These are phyloP conservation scores for Hemitrygon akajei DNA, from an alignment of 2,797 vertebrate species.

Conservation along the genomic window DNA sequence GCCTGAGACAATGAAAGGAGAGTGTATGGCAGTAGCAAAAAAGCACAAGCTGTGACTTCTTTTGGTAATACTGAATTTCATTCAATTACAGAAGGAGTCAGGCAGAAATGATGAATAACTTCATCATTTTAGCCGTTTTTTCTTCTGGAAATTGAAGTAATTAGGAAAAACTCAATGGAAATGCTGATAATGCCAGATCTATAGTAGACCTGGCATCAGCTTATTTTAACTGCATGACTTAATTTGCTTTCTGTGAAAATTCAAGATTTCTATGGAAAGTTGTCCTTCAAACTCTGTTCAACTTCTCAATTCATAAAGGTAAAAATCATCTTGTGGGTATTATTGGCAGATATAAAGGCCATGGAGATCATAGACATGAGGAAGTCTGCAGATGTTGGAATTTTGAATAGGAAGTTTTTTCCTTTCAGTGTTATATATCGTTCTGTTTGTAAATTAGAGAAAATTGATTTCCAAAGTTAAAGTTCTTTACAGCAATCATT, in stretches of 20 bases:
- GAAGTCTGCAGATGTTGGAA: too few species aligned
- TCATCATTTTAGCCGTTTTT: neutral
- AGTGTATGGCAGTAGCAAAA: neutral
- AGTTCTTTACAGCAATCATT: neutral
- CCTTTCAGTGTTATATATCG: neutral
- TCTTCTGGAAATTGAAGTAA: neutral
- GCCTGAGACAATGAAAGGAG: neutral
- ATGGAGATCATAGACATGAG: too few species aligned
- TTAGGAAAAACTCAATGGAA: neutral
- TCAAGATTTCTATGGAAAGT: neutral
- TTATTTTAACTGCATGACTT: neutral
- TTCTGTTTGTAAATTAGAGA: neutral
- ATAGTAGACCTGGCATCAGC: neutral
- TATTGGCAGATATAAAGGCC: neutral
- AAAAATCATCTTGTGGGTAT: neutral
- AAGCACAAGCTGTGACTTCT: neutral
- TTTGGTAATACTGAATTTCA: neutral
- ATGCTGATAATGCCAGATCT: neutral
- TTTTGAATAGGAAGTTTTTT: neutral
- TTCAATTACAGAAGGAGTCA: neutral
- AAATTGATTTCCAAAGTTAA: neutral
- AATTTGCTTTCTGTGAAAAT: neutral
- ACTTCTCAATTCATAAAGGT: neutral
- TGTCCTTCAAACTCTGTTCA: neutral
- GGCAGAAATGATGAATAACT: neutral